Percentiles rank a stretch among this genome's conserved stretches.
phyloP scores from a whole-genome alignment of 2,888 invertebrate species.

The Loripinus fragilis region DNA sequence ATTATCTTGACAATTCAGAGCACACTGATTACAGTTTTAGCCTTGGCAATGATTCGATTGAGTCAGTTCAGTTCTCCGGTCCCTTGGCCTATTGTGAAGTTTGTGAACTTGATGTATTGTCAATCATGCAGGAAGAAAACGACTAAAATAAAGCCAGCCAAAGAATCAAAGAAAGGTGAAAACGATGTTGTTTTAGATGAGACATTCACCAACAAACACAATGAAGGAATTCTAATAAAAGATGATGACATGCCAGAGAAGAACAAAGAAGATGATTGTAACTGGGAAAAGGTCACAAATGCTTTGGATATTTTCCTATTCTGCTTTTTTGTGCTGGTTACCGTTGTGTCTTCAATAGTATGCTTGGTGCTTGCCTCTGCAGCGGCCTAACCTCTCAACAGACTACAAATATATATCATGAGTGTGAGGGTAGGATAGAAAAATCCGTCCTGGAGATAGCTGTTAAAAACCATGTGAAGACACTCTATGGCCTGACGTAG shows the following conservation, averaged over 20 bases:
- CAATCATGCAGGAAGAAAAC: neutral
- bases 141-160: neutral
- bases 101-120: neutral
- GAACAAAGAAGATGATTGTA: neutral
- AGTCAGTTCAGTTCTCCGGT: neutral
- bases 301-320: neutral
- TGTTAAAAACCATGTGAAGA: too few relatives aligned
- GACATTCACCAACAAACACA: too few relatives aligned
- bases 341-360: neutral
- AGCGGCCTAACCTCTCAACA: too few relatives aligned
- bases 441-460: too few relatives aligned
- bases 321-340: neutral
- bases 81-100: neutral
- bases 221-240: neutral
- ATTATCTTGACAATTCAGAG: conserved; percentile 45
- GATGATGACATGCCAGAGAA: neutral
- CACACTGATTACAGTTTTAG: conserved; percentile 1
- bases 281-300: neutral
- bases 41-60: neutral
- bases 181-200: neutral
- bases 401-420: too few relatives aligned
- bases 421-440: too few relatives aligned
- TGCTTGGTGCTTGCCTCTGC: neutral
- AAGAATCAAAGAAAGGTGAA: neutral
- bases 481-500: too few relatives aligned